Evolutionary conservation across 2,113 vertebrate genomes (phyloP).

Genomic region (Nannobrachium achirus): DNA sequence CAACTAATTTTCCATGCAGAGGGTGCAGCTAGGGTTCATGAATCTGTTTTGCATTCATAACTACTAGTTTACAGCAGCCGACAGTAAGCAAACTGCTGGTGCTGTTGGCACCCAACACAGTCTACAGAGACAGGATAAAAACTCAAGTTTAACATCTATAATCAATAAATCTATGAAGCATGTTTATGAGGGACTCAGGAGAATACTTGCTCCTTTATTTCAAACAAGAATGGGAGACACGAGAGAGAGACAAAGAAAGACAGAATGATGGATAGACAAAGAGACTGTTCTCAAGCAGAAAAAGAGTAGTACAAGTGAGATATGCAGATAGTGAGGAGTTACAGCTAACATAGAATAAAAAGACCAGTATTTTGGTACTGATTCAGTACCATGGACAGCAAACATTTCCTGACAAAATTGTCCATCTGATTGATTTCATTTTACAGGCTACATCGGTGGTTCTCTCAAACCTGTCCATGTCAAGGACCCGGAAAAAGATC

Average conservation of each 20-base stretch:
- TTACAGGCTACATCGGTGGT: too few relatives aligned
- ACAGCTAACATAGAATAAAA: too few relatives aligned
- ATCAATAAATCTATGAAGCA: conserved; percentile 42
- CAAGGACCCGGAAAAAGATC: too few relatives aligned
- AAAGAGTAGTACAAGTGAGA: background rate
- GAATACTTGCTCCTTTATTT: background rate
- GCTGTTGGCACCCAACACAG: conserved; percentile 13
- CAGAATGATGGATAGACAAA: conserved; percentile 1
- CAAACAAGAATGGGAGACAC: background rate
- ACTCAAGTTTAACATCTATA: conserved; percentile 48
- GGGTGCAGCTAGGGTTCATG: too few relatives aligned
- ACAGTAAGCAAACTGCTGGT: background rate
- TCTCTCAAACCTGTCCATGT: too few relatives aligned
- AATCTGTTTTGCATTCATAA: too few relatives aligned
- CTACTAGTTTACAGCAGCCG: too few relatives aligned
- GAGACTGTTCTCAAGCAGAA: background rate
- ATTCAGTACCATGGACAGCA: too few relatives aligned
- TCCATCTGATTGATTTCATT: too few relatives aligned
- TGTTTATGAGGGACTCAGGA: conserved; percentile 23
- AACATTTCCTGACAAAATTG: too few relatives aligned
- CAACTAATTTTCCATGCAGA: too few relatives aligned
- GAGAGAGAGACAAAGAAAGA: background rate
- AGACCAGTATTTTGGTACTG: too few relatives aligned
- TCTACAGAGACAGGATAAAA: background rate
- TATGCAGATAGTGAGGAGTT: background rate